These are phyloP conservation scores for Carabus problematicus DNA, from an alignment of 2,888 invertebrate species.

Conservation along the genomic window DNA sequence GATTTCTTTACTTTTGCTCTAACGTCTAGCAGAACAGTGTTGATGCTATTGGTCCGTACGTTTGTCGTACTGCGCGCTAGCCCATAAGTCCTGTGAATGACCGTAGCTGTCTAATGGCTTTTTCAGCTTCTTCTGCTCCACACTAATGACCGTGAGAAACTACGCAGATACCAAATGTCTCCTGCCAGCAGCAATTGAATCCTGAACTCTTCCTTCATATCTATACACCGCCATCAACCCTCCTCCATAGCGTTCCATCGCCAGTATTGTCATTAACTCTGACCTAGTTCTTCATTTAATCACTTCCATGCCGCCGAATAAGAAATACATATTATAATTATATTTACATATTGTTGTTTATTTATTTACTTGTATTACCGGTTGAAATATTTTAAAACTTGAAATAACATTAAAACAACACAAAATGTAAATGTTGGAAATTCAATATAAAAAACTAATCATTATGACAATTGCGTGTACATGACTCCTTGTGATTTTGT, in stretches of 20 bases:
- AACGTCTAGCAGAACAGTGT: no score
- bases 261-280: constrained; percentile 5
- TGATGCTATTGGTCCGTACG: no score
- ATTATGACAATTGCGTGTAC: constrained; percentile 31
- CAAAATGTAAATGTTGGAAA: constrained; percentile 23
- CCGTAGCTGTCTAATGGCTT: constrained; percentile 40
- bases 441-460: background rate
- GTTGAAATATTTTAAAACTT: background rate
- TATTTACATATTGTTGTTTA: constrained; percentile 36
- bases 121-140: constrained; percentile 39
- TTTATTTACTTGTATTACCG: constrained; percentile 2
- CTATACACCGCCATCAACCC: no score
- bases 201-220: background rate
- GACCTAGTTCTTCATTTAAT: constrained; percentile 11
- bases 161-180: constrained; percentile 32
- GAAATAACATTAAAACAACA: background rate
- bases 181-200: constrained; percentile 9
- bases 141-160: constrained; percentile 41
- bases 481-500: constrained; percentile 32
- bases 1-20: no score
- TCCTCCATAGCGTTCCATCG: no score
- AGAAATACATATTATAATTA: constrained; percentile 34
- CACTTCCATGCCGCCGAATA: constrained; percentile 29
- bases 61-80: no score
- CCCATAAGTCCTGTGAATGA: constrained; percentile 10